phyloP scores from a whole-genome alignment of 2,888 invertebrate genomes.

The Polymixis flavicincta region DNA sequence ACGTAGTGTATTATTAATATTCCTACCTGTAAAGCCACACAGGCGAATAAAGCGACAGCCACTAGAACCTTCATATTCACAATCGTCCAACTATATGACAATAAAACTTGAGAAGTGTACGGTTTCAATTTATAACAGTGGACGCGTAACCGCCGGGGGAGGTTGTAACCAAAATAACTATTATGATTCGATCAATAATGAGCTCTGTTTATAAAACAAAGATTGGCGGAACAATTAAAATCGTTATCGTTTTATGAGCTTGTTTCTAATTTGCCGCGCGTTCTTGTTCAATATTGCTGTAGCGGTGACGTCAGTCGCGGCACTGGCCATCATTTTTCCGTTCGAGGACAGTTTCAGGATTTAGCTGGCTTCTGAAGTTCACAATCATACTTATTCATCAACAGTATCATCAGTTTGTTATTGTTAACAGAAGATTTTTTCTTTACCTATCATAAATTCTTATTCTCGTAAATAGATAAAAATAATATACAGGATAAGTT shows the following conservation, averaged over 20 bases:
- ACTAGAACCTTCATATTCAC: conserved; percentile 81
- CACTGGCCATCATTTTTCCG: conserved; percentile 40
- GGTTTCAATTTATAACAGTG: conserved; percentile 80
- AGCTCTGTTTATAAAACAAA: conserved; percentile 82
- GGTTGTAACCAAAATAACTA: conserved; percentile 76
- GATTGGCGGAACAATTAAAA: conserved; percentile 76
- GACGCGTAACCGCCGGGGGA: conserved; percentile 49
- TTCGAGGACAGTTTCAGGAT: neutral
- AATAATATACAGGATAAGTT: no score
- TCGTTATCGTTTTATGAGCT: conserved; percentile 75
- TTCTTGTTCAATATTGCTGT: conserved; percentile 62
- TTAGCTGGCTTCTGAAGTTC: neutral
- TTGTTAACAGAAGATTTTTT: neutral
- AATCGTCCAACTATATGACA: conserved; percentile 61
- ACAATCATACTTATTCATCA: neutral
- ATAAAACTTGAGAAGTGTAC: conserved; percentile 62
- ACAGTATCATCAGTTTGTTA: neutral
- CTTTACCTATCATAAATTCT: neutral
- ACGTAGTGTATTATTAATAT: no score
- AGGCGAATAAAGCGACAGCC: conserved; percentile 78
- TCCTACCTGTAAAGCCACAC: conserved; percentile 83
- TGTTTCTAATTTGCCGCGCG: conserved; percentile 72
- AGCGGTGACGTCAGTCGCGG: conserved; percentile 52
- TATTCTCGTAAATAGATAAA: no score
- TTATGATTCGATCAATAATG: conserved; percentile 73